phyloP scores from a whole-genome alignment of 2,797 vertebrate species.

The Bovichtus variegatus region DNA sequence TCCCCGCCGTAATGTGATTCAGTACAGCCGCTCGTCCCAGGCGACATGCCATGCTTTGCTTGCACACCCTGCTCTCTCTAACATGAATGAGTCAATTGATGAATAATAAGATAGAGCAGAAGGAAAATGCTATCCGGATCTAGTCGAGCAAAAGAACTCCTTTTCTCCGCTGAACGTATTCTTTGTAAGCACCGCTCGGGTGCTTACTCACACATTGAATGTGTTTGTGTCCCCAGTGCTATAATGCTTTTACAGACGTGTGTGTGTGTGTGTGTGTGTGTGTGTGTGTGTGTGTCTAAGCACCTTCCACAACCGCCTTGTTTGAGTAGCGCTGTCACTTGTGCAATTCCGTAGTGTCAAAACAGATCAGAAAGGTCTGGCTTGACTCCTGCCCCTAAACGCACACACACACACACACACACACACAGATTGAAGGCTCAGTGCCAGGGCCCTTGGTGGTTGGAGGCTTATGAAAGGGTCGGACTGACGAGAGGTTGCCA shows the following conservation, averaged over 20 bases:
- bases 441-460: constrained; percentile 84
- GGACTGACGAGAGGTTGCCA: constrained; percentile 82
- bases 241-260: constrained; percentile 72
- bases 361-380: constrained; percentile 86
- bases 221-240: constrained; percentile 78
- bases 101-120: constrained; percentile 81
- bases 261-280: constrained; percentile 46
- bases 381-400: constrained; percentile 79
- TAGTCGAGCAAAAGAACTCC: constrained; percentile 74
- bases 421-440: constrained; percentile 65
- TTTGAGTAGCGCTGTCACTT: constrained; percentile 86
- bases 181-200: constrained; percentile 74
- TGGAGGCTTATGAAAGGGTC: constrained; percentile 84
- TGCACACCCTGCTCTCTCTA: constrained; percentile 71
- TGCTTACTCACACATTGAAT: constrained; percentile 79
- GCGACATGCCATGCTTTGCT: constrained; percentile 76
- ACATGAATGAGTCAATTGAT: constrained; percentile 82
- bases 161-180: constrained; percentile 71
- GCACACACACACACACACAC: constrained; percentile 49
- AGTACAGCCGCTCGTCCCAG: constrained; percentile 79
- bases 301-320: constrained; percentile 71
- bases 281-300: constrained; percentile 42
- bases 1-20: constrained; percentile 78
- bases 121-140: constrained; percentile 79
- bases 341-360: constrained; percentile 86